A percentile compares a stretch with the other conserved stretches of the same genome.
phyloP scores from a whole-genome alignment of 2,113 vertebrate species.

The Mus musculus region GRCm39 chr2:145408001-145408500 shows the following conservation, averaged over 20 bases:
- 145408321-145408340: neutral
- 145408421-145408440: constrained; percentile 19
- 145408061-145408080: neutral
- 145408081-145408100: neutral
- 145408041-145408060: neutral
- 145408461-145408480: neutral
- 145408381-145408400: neutral
- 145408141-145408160: neutral
- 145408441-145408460: neutral
- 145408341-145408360: neutral
- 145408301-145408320: neutral
- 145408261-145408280: neutral
- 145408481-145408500: neutral
- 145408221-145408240: neutral
- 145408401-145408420: neutral
- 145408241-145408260: neutral
- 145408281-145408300: neutral
- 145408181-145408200: neutral
- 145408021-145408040: neutral
- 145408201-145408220: neutral
- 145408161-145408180: neutral
- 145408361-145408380: neutral
- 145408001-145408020: neutral
- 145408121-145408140: neutral
- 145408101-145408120: neutral